Evolutionary conservation across 23 tunicate genomes (phyloP).

Genomic region (Halocynthia roretzi): DNA sequence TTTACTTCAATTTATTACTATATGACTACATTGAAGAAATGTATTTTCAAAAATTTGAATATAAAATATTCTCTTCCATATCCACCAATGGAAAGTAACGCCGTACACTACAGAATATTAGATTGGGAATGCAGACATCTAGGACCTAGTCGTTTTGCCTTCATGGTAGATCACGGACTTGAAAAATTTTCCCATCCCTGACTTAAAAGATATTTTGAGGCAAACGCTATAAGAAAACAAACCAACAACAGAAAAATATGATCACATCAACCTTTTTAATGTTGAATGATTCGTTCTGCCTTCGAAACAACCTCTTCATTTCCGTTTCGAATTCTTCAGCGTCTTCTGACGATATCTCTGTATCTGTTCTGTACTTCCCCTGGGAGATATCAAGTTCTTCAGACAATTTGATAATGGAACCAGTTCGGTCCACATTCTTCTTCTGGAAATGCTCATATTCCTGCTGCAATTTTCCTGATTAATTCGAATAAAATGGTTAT

Average conservation of each 20-base stretch:
- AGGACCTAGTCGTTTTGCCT: no score
- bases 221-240: no score
- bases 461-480: constrained; percentile 42
- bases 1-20: no score
- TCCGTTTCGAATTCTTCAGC: constrained; percentile 37
- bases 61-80: no score
- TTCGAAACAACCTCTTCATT: neutral
- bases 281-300: constrained; percentile 3
- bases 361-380: neutral
- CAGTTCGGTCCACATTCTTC: constrained; percentile 7
- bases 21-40: no score
- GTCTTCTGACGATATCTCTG: constrained; percentile 25
- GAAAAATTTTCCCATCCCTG: no score
- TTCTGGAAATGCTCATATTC: constrained; percentile 30
- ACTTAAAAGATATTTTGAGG: no score
- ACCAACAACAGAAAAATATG: neutral
- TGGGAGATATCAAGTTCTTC: constrained; percentile 10
- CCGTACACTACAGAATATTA: no score
- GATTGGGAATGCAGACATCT: no score
- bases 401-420: constrained; percentile 4
- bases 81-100: no score
- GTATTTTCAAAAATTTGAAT: neutral
- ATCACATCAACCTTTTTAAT: constrained; percentile 7
- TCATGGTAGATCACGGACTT: no score
- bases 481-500: neutral